A percentile compares a stretch with the other conserved stretches of the same genome.
phyloP scores from a whole-genome alignment of 2,888 invertebrate genomes.

The Nebria brevicollis region DNA sequence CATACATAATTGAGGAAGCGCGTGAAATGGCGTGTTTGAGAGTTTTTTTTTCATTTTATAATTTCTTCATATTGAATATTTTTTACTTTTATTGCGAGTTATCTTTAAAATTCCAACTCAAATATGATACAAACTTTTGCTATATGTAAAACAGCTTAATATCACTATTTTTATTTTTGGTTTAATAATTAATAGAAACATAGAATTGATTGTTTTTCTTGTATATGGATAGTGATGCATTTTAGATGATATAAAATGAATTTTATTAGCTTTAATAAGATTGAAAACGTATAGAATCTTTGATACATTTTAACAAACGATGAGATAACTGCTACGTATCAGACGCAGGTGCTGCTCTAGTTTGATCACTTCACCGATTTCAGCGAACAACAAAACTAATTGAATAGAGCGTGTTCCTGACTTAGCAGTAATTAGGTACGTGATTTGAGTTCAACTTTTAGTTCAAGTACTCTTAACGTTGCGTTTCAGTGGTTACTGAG shows the following conservation, averaged over 20 bases:
- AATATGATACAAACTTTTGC: no score
- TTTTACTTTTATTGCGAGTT: not conserved
- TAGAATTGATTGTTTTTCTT: no score
- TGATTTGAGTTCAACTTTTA: slow-evolving; percentile 24
- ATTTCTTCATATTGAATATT: slow-evolving; percentile 13
- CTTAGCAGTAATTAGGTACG: slow-evolving; percentile 16
- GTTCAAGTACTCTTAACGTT: not conserved
- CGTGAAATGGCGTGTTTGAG: slow-evolving; percentile 31
- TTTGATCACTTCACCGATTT: not conserved
- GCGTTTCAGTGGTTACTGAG: not conserved
- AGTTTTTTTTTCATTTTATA: slow-evolving; percentile 29
- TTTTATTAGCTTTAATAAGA: no score
- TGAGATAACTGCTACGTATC: not conserved
- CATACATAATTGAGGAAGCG: slow-evolving; percentile 46
- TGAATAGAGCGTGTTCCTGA: slow-evolving; percentile 21
- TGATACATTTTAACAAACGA: not conserved
- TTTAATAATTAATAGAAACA: no score
- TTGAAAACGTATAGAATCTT: no score
- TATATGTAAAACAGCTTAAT: no score
- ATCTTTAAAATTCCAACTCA: not conserved
- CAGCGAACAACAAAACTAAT: slow-evolving; percentile 15
- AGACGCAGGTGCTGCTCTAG: not conserved
- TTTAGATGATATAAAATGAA: no score
- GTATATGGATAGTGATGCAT: no score
- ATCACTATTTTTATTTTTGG: no score